Base-by-base conservation (phyloP, 53 echinoderm and acorn worm species). In the Luidia sarsii region DNA sequence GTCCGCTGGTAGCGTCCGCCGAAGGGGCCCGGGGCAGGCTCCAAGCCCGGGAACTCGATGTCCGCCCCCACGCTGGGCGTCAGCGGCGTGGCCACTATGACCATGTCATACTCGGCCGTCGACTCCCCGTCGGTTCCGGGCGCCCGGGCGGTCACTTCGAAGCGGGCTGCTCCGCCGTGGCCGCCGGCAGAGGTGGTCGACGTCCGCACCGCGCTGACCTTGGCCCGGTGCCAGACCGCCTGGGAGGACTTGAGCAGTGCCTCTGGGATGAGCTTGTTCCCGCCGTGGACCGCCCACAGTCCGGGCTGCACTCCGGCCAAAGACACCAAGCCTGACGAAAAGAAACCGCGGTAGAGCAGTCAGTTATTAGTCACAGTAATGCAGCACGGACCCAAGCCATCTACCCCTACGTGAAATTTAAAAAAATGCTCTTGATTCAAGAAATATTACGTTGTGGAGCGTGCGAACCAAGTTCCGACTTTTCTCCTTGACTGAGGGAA, bases 221-320 rank as follows among this genome's bases (percentile, higher is more conserved):
- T 28, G 30, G 81, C 35, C 0, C 71, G 86, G 50, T 86, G 25
- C 62, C 82, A 45, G 3, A 60, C 64, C 6, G 91, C 91, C 63
- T 71, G 69, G 11, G 94, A 91, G 65, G 83, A 37, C 15, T 87
- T 80, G 9, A 94, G 65, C 0, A 99, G 70, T 14, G 73, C 82
- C 41, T 91, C 68, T 1, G 89, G 80, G 6, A 99, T 86, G 3
- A 54, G 70, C 25, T 91, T 81, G 54, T 94, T 99, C n/a, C 99
- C 91, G 4, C 90, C 90, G 39, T 87, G 56, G n/a, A 99, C 82
- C 1, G 91, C 80, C 94, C 99, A 99, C 9, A 99, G 82, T 4
- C 99, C 99, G 30, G 93, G 84, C 61, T 88, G 86, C 6, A 91
- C 83, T n/a, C 94, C 91, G 29, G 99, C 99, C 20, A 99, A 30